Conservation (phyloP, 30 jellyfish, hydroid and myxozoan genomes). For the Morbakka virulenta region DNA sequence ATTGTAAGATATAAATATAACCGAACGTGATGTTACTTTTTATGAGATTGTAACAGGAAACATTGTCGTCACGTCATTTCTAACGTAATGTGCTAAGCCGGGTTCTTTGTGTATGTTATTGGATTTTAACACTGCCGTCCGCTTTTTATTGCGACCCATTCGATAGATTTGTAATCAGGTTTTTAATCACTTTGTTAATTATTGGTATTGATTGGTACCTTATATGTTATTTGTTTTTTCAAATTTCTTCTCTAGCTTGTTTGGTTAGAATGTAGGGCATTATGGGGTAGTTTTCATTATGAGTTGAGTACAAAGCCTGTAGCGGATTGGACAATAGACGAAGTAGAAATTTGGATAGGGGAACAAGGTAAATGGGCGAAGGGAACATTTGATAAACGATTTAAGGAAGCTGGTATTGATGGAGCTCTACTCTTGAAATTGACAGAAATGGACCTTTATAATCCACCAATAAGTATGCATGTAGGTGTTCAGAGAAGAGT, state of each 20-base stretch:
- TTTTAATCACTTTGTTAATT: too few relatives aligned
- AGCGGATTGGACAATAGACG: conserved; percentile 86
- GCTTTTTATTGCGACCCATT: too few relatives aligned
- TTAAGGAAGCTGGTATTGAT: conserved; percentile 86
- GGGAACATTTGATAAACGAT: conserved; percentile 60
- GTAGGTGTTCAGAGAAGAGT: conserved; percentile 72
- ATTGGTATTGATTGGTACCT: too few relatives aligned
- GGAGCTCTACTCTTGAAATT: conserved; percentile 64
- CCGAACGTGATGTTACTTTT: too few relatives aligned
- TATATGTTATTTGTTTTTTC: too few relatives aligned
- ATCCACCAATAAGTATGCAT: conserved; percentile 63
- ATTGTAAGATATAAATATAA: too few relatives aligned
- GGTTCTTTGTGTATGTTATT: too few relatives aligned
- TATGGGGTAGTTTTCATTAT: conserved; percentile 51
- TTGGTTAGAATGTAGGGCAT: conserved; percentile 40
- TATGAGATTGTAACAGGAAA: too few relatives aligned
- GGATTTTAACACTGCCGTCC: too few relatives aligned
- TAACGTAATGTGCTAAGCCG: too few relatives aligned
- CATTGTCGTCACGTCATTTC: too few relatives aligned
- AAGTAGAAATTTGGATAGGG: conserved; percentile 94
- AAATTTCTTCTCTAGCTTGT: conserved; percentile 45
- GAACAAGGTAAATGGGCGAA: conserved; percentile 91
- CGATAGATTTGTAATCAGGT: too few relatives aligned
- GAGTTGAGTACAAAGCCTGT: conserved; percentile 55
- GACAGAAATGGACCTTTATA: conserved; percentile 62